Base-by-base conservation (phyloP, 53 echinoderm and acorn worm genomes). In the Hippasteria phrygiana region DNA sequence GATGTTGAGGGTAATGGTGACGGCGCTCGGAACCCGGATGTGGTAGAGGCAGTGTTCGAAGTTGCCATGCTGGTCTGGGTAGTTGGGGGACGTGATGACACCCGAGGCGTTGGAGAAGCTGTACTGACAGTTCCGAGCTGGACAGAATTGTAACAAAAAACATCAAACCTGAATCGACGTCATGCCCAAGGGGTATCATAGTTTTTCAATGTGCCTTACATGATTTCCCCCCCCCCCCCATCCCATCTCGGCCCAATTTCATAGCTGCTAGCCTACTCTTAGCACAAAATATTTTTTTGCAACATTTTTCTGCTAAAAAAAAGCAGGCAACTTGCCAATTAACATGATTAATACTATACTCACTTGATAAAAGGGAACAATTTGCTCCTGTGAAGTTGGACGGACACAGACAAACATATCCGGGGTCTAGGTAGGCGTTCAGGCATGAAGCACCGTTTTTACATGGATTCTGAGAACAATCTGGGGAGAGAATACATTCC, bases 21-120 rank as follows among this genome's bases (percentile, higher is more conserved):
- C 89, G 0, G 98, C 98, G 45, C 92, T 84, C 1, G 91, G 87
- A 7, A 98, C 91, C 12, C 94, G 87, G 72, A 98, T 91, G 50
- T 94, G 90, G 79, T 98, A 98, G 35, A 95, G 72, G 53, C 98
- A 98, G 50, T 86, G 59, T 54, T 73, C 74, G 29, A 88, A 62
- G 42, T 91, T 42, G 28, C 74, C 64, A 59, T 97, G 95, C 33
- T 42, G 55, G 34, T 74, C 71, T 3, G 97, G 97, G 66, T 82
- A 98, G 66, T 94, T 93, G 1, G 94, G 94, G 2, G 95, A 96
- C 0, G 73, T 62, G 51, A 98, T 75, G 55, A 63, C 35, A 47
- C 90, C 95, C 0, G 89, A 70, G 64, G 37, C 33, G 17, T 88
- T 79, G 51, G 55, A 88, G 45, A 65, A 87, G 54, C 55, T 95